Evolutionary conservation across 2,797 vertebrate species (phyloP).

Genomic region (Phyllotis vaccarum): DNA sequence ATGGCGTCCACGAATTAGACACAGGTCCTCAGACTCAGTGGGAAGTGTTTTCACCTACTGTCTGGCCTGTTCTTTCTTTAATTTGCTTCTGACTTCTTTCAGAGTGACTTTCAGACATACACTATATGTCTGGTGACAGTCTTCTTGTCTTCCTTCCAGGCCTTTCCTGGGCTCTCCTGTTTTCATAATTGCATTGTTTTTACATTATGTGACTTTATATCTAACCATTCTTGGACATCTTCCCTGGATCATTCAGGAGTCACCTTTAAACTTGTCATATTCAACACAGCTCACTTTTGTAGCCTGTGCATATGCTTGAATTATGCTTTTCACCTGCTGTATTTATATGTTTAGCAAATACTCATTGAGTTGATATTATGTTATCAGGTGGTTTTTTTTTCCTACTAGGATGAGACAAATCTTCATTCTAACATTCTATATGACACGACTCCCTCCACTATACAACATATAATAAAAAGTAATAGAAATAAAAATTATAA

Average conservation of each 20-base stretch:
- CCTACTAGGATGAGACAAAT: background rate
- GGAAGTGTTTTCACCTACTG: background rate
- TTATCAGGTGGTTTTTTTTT: background rate
- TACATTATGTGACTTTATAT: conserved; percentile 44
- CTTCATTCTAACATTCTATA: background rate
- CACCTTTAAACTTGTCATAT: background rate
- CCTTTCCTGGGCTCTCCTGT: background rate
- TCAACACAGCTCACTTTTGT: background rate
- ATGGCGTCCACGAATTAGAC: background rate
- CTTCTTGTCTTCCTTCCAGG: background rate
- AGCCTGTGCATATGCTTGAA: background rate
- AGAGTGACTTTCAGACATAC: background rate
- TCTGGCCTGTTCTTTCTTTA: background rate
- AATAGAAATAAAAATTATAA: background rate
- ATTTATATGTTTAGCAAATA: conserved; percentile 15
- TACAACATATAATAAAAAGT: background rate
- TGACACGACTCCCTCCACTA: background rate
- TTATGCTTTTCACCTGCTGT: background rate
- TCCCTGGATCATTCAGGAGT: background rate
- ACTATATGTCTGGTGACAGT: background rate
- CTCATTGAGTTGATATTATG: background rate
- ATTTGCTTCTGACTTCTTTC: background rate
- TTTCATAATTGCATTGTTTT: background rate
- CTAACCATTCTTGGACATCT: background rate
- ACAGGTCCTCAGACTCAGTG: background rate